Evolutionary conservation across 2,113 vertebrate genomes (phyloP).

Genomic region (Peromyscus maniculatus): DNA sequence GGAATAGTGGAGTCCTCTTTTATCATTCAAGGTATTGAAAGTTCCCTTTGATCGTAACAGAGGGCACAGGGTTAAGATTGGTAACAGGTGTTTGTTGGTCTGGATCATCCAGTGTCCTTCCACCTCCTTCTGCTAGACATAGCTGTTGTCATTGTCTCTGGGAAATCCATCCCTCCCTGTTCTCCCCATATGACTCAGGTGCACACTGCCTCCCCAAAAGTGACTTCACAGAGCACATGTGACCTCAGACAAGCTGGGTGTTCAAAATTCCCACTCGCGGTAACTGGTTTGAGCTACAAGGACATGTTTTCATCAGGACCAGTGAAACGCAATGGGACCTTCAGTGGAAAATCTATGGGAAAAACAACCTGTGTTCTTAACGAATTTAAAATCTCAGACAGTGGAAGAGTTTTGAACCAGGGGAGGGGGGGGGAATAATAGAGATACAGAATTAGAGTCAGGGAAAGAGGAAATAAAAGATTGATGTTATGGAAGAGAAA

Average conservation of each 20-base stretch:
- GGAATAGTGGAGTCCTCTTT: background rate
- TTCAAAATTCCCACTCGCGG: background rate
- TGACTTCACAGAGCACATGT: rapidly evolving
- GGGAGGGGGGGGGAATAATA: background rate
- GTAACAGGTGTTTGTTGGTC: background rate
- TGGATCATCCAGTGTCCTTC: background rate
- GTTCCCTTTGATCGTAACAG: background rate
- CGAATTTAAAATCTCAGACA: background rate
- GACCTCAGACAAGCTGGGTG: background rate
- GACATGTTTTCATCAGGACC: background rate
- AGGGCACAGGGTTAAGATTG: background rate
- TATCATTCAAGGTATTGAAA: background rate
- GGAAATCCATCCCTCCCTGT: background rate
- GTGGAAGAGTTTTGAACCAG: background rate
- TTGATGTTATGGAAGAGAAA: background rate
- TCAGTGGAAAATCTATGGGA: background rate
- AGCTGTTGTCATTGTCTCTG: background rate
- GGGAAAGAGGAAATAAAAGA: background rate
- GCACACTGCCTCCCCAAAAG: rapidly evolving
- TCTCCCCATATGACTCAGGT: background rate
- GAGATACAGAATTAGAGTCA: background rate
- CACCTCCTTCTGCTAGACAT: background rate
- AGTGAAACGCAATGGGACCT: background rate
- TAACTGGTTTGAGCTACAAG: background rate
- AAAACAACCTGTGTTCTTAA: background rate